Evolutionary conservation across 2,113 vertebrate species (phyloP).

Genomic region (Antennarius striatus): DNA sequence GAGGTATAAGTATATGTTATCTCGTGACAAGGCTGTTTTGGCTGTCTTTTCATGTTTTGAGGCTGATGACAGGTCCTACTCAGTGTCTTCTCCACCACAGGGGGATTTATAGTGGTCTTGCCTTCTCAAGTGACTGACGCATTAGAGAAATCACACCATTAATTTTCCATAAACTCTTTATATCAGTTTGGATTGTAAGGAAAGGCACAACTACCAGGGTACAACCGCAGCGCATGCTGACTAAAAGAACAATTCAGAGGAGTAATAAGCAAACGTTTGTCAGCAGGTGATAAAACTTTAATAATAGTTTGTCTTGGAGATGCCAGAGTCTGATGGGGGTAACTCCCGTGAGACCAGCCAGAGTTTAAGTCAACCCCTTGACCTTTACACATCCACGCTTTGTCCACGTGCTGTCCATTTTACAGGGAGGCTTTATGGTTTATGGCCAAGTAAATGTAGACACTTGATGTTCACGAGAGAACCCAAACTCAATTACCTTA

Average conservation of each 20-base stretch:
- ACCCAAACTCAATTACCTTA: constrained; percentile 54
- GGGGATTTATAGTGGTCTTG: constrained; percentile 32
- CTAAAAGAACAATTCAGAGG: not conserved
- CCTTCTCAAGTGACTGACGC: constrained; percentile 35
- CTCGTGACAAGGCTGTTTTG: constrained; percentile 13
- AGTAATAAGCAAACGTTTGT: not conserved
- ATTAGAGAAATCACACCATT: constrained; percentile 38
- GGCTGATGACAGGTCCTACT: constrained; percentile 48
- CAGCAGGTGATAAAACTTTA: constrained; percentile 68
- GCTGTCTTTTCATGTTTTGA: constrained; percentile 16
- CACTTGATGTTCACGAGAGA: constrained; percentile 68
- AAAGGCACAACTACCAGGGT: constrained; percentile 16
- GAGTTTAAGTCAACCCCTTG: constrained; percentile 31
- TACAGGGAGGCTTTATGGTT: constrained; percentile 44
- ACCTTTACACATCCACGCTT: constrained; percentile 42
- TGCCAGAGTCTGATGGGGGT: constrained; percentile 33
- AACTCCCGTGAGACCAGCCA: constrained; percentile 48
- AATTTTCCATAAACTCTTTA: constrained; percentile 47
- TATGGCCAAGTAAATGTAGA: constrained; percentile 59
- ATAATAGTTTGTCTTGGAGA: constrained; percentile 71
- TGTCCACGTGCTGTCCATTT: constrained; percentile 44
- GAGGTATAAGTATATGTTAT: constrained; percentile 40
- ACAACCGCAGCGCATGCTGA: constrained; percentile 10
- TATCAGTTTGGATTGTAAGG: constrained; percentile 28
- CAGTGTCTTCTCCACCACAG: constrained; percentile 25